These are phyloP conservation scores for Genyomyrus donnyi DNA, from an alignment of 2,113 vertebrate species.

Conservation along the genomic window DNA sequence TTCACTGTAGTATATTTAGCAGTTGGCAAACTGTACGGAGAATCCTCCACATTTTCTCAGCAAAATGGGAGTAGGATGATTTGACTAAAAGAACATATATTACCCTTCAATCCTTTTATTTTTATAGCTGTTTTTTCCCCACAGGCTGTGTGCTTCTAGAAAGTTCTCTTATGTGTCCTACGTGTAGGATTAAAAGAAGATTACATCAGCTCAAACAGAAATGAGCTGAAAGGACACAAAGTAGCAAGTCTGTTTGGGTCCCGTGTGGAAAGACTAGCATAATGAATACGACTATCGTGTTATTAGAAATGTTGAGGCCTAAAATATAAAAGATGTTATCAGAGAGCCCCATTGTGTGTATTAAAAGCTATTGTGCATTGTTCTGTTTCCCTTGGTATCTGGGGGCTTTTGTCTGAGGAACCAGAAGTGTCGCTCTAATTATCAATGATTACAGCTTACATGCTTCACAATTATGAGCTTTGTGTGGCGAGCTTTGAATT, in stretches of 20 bases:
- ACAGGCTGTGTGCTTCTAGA: slow-evolving; percentile 9
- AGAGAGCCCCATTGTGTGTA: slow-evolving; percentile 3
- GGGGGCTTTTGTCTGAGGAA: not conserved
- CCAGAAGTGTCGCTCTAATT: slow-evolving; percentile 7
- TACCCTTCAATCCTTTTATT: not conserved
- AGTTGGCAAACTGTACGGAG: not conserved
- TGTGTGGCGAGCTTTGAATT: not conserved
- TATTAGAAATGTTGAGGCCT: slow-evolving; percentile 17
- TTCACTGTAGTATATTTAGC: not conserved
- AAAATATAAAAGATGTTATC: slow-evolving; percentile 18
- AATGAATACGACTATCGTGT: slow-evolving; percentile 11
- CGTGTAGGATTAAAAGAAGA: slow-evolving; percentile 6
- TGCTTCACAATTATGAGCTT: slow-evolving; percentile 6
- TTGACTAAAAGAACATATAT: not conserved
- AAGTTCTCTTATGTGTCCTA: not conserved
- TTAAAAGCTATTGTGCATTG: slow-evolving; percentile 16
- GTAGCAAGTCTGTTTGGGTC: slow-evolving; percentile 9
- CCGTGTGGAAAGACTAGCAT: slow-evolving; percentile 2
- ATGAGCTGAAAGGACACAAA: not conserved
- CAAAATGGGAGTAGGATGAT: not conserved
- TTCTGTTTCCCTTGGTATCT: slow-evolving; percentile 5
- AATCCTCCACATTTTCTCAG: not conserved
- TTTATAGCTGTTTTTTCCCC: not conserved
- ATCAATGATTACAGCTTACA: slow-evolving; percentile 12
- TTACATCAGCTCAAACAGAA: slow-evolving; percentile 2